Evolutionary conservation across 2,888 invertebrate species (phyloP).

Genomic region (Alcis repandata): DNA sequence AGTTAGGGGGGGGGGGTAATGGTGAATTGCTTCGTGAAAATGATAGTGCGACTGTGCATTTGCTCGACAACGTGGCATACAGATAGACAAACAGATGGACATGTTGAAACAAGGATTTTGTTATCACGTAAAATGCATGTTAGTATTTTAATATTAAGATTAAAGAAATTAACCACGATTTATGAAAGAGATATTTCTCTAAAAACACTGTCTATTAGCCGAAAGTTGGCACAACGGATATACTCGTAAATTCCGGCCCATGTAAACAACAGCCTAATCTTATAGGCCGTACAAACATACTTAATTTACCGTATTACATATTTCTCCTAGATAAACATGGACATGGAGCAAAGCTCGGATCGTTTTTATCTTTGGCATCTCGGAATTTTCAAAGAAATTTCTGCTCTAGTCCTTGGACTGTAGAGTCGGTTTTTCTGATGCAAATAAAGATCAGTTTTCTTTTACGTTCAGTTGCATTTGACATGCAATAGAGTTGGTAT

Average conservation of each 20-base stretch:
- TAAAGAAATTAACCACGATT: constrained; percentile 9
- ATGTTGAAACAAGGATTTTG: not conserved
- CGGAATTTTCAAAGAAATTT: constrained; percentile 10
- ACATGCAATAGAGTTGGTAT: constrained; percentile 6
- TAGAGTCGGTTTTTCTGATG: constrained; percentile 5
- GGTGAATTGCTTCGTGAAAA: too few species aligned
- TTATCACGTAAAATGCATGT: not conserved
- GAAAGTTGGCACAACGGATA: constrained; percentile 30
- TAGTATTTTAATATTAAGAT: not conserved
- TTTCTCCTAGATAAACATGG: constrained; percentile 36
- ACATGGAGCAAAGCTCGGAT: constrained; percentile 14
- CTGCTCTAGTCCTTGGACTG: not conserved
- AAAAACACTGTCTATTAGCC: constrained; percentile 22
- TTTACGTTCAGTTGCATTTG: constrained; percentile 16
- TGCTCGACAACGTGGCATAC: too few species aligned
- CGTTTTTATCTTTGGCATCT: constrained; percentile 28
- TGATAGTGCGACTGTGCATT: too few species aligned
- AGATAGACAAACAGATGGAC: too few species aligned
- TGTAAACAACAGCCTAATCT: constrained; percentile 36
- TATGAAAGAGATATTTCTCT: constrained; percentile 12
- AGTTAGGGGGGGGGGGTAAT: too few species aligned
- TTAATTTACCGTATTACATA: constrained; percentile 38
- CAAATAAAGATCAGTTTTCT: not conserved
- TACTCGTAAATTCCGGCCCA: constrained; percentile 25
- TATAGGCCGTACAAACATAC: constrained; percentile 38